A percentile compares a stretch with the other conserved stretches of the same genome.
Evolutionary conservation across 2,888 invertebrate genomes (phyloP).

Genomic region (Seladonia tumulorum): DNA sequence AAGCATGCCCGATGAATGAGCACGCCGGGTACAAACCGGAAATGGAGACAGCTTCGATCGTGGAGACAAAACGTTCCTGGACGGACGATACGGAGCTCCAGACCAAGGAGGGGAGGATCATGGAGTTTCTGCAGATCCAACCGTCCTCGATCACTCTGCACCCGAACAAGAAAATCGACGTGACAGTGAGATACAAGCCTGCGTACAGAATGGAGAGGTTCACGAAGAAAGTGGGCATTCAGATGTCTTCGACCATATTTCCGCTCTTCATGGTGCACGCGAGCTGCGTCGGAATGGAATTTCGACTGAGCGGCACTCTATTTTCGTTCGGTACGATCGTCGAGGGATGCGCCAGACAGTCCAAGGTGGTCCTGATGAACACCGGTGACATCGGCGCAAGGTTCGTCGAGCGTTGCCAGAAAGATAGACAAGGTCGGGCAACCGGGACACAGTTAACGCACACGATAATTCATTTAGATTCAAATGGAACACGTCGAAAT

Average conservation of each 20-base stretch:
- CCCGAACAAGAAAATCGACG: conserved; percentile 79
- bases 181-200: conserved; percentile 82
- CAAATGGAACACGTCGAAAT: conserved; percentile 85
- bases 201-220: conserved; percentile 79
- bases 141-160: conserved; percentile 78
- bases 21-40: neutral
- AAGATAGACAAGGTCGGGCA: neutral
- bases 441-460: neutral
- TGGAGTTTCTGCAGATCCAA: conserved; percentile 74
- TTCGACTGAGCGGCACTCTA: conserved; percentile 84
- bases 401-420: conserved; percentile 72
- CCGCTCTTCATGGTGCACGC: conserved; percentile 86
- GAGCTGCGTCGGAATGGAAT: conserved; percentile 85
- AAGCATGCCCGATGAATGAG: neutral
- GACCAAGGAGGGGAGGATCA: conserved; percentile 41
- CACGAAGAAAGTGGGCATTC: conserved; percentile 84
- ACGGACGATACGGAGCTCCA: conserved; percentile 24
- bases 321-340: conserved; percentile 86
- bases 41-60: conserved; percentile 30
- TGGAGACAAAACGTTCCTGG: conserved; percentile 56
- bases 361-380: conserved; percentile 85
- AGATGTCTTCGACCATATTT: conserved; percentile 84
- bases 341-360: conserved; percentile 83
- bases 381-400: conserved; percentile 86
- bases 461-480: conserved; percentile 81